Evolutionary conservation across 92 coral and sea anemone species (phyloP).

Genomic region (Meandrina meandrites): DNA sequence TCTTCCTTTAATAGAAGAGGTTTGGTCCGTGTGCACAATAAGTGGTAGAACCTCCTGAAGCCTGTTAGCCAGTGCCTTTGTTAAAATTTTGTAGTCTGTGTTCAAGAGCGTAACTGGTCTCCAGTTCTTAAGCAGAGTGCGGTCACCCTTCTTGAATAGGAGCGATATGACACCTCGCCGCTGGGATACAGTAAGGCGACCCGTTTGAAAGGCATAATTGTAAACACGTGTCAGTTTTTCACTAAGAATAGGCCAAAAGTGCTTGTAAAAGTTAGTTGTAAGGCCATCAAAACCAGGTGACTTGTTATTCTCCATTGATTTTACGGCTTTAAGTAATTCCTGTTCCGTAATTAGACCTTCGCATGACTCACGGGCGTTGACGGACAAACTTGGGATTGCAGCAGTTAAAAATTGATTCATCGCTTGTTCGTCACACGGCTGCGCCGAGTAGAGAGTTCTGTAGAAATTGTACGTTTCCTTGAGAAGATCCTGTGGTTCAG

Average conservation of each 20-base stretch:
- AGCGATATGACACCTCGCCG: conserved; percentile 5
- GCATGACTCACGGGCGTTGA: neutral
- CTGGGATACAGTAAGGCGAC: neutral
- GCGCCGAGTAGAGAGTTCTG: conserved; percentile 25
- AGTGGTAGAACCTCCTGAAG: neutral
- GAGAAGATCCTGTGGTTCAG: neutral
- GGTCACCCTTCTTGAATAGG: conserved; percentile 9
- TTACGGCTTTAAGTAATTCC: neutral
- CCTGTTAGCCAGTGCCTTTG: neutral
- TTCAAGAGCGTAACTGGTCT: conserved; percentile 6
- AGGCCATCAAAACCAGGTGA: no score
- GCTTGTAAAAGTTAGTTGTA: no score
- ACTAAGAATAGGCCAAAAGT: no score
- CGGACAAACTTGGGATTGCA: neutral
- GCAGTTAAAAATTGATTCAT: neutral
- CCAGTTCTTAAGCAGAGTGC: conserved; percentile 11
- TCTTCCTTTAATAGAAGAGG: neutral
- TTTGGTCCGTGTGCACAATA: neutral
- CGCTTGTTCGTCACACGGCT: neutral
- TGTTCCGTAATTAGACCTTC: neutral
- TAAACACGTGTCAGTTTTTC: neutral
- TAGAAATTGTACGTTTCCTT: conserved; percentile 17
- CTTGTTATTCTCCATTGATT: conserved; percentile 14
- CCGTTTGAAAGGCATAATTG: neutral
- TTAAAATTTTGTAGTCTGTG: neutral